These are phyloP conservation scores for Anthoscopus minutus DNA, from an alignment of 2,113 vertebrate genomes.

Conservation along the genomic window DNA sequence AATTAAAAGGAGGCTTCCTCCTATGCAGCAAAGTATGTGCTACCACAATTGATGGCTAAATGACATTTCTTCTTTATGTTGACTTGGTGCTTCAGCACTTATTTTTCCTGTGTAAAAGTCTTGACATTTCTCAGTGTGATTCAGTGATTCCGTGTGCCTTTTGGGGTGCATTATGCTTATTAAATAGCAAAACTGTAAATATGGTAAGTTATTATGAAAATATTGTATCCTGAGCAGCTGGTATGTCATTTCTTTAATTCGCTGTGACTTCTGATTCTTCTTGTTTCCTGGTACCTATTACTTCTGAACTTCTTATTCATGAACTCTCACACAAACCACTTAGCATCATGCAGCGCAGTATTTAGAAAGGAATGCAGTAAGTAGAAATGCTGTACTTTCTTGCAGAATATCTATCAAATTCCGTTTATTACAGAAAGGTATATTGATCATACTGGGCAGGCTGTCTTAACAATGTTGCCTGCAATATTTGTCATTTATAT, in stretches of 20 bases:
- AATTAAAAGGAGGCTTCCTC: constrained; percentile 36
- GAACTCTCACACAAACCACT: constrained; percentile 29
- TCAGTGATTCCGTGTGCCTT: constrained; percentile 25
- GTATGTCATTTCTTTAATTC: constrained; percentile 1
- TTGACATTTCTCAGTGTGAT: constrained; percentile 36
- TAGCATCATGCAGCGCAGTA: constrained; percentile 31
- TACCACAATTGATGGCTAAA: constrained; percentile 12
- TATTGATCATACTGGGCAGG: not conserved
- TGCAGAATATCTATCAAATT: constrained; percentile 25
- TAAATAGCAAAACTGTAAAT: constrained; percentile 50
- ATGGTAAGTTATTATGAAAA: constrained; percentile 33
- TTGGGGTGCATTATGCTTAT: constrained; percentile 24
- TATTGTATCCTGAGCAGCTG: constrained; percentile 43
- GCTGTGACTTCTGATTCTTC: constrained; percentile 53
- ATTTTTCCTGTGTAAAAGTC: constrained; percentile 24
- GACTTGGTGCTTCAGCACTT: not conserved
- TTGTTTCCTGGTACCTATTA: constrained; percentile 56
- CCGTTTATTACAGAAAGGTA: not conserved
- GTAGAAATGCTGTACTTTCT: constrained; percentile 21
- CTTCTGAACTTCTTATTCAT: constrained; percentile 57
- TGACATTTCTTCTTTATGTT: constrained; percentile 12
- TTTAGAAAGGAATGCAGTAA: constrained; percentile 35
- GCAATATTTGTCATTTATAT: not conserved
- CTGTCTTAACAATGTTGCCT: not conserved
- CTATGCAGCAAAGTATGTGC: not conserved